phyloP scores from a whole-genome alignment of 2,113 vertebrate species.

The Aphyosemion australe region DNA sequence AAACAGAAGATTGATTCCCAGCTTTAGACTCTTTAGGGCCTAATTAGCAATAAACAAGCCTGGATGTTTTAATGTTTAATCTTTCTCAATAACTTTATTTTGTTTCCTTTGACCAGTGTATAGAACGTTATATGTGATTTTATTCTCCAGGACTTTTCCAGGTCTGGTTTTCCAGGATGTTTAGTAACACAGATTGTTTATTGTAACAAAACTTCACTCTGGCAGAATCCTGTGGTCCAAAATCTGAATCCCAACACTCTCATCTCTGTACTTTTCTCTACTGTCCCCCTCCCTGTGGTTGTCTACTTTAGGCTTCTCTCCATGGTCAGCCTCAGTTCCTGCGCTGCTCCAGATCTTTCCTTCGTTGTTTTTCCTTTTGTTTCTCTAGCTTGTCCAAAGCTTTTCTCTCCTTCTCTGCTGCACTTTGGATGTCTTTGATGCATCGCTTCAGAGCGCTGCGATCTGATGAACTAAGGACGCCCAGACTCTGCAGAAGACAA shows the following conservation, averaged over 20 bases:
- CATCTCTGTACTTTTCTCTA: not conserved
- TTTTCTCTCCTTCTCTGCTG: slow-evolving; percentile 84
- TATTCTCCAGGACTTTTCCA: not conserved
- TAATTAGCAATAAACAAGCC: not conserved
- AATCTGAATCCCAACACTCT: not conserved
- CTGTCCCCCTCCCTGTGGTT: no score
- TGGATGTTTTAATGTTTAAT: no score
- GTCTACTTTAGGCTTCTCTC: slow-evolving; percentile 6
- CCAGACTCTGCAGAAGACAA: slow-evolving; percentile 77
- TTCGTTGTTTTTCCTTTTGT: slow-evolving; percentile 85
- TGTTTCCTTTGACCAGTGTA: not conserved
- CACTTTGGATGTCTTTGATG: slow-evolving; percentile 84
- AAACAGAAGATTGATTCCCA: no score
- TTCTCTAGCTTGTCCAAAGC: slow-evolving; percentile 86
- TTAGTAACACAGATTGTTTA: not conserved
- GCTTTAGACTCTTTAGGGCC: not conserved
- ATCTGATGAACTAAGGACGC: slow-evolving; percentile 84
- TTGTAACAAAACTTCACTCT: not conserved
- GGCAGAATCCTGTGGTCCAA: not conserved
- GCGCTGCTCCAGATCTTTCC: slow-evolving; percentile 80
- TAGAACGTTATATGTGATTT: not conserved
- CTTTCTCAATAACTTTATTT: no score
- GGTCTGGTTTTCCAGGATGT: slow-evolving; percentile 1
- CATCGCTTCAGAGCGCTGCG: slow-evolving; percentile 84
- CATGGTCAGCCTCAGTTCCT: slow-evolving; percentile 64